Conservation (phyloP, 2,113 vertebrate genomes). For the Diadophis punctatus region DNA sequence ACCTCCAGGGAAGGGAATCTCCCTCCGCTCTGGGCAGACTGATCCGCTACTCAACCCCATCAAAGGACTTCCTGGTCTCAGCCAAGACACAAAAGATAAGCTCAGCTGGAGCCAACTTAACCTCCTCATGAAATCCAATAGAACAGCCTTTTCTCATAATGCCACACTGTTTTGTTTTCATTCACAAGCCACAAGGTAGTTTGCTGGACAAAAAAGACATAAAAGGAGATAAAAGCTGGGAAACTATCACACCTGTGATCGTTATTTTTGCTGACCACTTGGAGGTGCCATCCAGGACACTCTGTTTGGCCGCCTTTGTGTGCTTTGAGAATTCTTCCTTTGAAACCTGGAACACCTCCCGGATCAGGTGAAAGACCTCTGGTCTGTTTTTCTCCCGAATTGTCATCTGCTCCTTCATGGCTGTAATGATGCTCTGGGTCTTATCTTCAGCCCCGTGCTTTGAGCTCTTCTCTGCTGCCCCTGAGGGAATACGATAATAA, state of each 20-base stretch:
- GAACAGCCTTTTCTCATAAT: not conserved
- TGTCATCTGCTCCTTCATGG: slow-evolving; percentile 99
- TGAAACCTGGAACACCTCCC: slow-evolving; percentile 90
- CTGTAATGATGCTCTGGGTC: slow-evolving; percentile 95
- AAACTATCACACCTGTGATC: slow-evolving; percentile 83
- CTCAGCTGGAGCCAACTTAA: not conserved
- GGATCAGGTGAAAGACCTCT: slow-evolving; percentile 94
- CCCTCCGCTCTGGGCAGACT: not conserved
- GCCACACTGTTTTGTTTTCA: not conserved
- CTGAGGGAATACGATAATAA: slow-evolving; percentile 62
- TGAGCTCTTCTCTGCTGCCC: slow-evolving; percentile 97
- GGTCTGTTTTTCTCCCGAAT: slow-evolving; percentile 93
- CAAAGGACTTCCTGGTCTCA: not conserved
- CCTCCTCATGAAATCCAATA: not conserved
- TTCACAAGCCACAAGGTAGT: not conserved
- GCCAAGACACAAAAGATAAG: not conserved
- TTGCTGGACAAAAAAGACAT: not conserved
- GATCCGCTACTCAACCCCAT: not conserved
- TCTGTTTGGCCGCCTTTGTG: slow-evolving; percentile 91
- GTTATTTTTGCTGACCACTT: slow-evolving; percentile 98
- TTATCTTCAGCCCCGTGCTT: slow-evolving; percentile 97
- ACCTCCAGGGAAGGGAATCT: not conserved
- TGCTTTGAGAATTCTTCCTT: slow-evolving; percentile 88
- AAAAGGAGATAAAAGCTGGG: not conserved
- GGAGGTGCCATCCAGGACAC: slow-evolving; percentile 92